A percentile compares a stretch with the other conserved stretches of the same genome.
Evolutionary conservation across 2,113 vertebrate species (phyloP).

Genomic region (Aptenodytes patagonicus): DNA sequence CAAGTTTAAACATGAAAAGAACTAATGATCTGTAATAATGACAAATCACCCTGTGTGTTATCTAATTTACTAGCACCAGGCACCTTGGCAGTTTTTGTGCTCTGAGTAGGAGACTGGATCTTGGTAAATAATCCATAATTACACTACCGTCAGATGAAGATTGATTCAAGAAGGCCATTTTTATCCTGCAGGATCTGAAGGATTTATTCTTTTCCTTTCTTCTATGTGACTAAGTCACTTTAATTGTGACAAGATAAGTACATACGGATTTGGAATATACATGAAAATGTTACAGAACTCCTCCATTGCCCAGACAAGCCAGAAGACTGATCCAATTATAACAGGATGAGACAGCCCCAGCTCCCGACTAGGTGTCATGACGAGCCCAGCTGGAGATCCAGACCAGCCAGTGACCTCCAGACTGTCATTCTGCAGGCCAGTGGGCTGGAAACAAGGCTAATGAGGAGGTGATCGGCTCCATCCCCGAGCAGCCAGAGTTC

Average conservation of each 20-base stretch:
- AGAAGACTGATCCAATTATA: conserved; percentile 13
- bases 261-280: neutral
- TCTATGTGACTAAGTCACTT: neutral
- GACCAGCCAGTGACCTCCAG: conserved; percentile 12
- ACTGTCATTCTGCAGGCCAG: conserved; percentile 8
- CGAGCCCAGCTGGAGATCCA: neutral
- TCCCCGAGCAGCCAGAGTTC: neutral
- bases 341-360: neutral
- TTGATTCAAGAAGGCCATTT: conserved; percentile 35
- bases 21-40: conserved; percentile 59
- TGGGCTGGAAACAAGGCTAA: conserved; percentile 32
- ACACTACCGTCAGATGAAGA: neutral
- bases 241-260: conserved; percentile 10
- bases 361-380: neutral
- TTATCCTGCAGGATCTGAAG: conserved; percentile 14
- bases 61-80: conserved; percentile 47
- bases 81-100: neutral
- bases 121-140: conserved; percentile 67
- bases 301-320: neutral
- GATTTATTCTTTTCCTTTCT: conserved; percentile 4
- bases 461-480: neutral
- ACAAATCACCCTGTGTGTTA: conserved; percentile 51
- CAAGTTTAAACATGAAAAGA: conserved; percentile 49
- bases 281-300: neutral
- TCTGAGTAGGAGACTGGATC: conserved; percentile 1